Evolutionary conservation across 2,888 invertebrate genomes (phyloP), one percentile per base, ranked within the genome.

Genomic region (Melolontha melolontha): DNA sequence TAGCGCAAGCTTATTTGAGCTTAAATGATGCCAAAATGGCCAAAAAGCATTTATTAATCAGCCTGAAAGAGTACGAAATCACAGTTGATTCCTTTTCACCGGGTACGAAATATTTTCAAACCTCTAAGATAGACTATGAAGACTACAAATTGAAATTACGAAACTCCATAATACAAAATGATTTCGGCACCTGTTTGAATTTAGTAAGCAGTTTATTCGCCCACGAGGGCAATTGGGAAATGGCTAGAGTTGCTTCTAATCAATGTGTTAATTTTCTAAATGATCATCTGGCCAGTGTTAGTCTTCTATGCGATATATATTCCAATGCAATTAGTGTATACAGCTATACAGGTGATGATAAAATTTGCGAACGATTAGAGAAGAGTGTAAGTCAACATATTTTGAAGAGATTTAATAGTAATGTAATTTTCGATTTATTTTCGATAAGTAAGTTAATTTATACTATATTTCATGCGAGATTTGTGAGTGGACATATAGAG

Each of bases 271-370:
- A 72, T 74, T 84, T 71, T 76, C 82, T 52, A 82, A 84, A 73
- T 81, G 79, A 70, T 78, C 82, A 12, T 76, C 84, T 70, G 82
- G 85, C 73, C 78, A 74, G 80, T 57, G 74, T 85, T 11, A 76
- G 82, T 11, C 83, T 86, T 71, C 75, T 85, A 34, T 86, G 85
- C 69, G 85, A 86, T 66, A 80, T 84, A 1, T 86, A 86, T 70
- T 80, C 83, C 39, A 85, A 84, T 62, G 84, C 84, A 1, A 80
- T 87, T 16, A 81, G 85, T 75, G 75, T 87, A 62, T 86, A 86
- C 72, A 77, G 85, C 1, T 80, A 83, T 59, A 81, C 83, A 1
- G 85, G 84, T 11, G 78, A 82, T 40, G 72, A 81, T 0, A 82
- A 83, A 14, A 76, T 80, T 16, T 84, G 86, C 7, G 75, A 73